Conservation (phyloP, 2,797 vertebrate species). For the Gymnocypris eckloni region DNA sequence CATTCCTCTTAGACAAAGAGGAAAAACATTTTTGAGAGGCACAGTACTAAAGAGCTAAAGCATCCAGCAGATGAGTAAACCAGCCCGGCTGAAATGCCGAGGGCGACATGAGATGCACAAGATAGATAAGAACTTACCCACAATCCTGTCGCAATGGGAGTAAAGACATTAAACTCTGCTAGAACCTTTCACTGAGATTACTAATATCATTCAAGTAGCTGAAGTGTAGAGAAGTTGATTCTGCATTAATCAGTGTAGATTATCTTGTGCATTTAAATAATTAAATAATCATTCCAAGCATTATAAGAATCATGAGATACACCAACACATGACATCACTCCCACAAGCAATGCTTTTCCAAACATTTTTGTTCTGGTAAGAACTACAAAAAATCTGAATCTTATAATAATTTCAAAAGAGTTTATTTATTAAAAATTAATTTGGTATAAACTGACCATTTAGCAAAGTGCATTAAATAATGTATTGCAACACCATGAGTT, state of each 20-base stretch:
- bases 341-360: background rate
- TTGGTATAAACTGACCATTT: background rate
- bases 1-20: constrained; percentile 44
- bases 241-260: background rate
- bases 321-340: background rate
- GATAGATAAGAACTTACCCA: constrained; percentile 26
- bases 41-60: constrained; percentile 22
- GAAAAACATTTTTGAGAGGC: background rate
- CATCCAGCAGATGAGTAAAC: constrained; percentile 34
- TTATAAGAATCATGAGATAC: background rate
- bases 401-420: background rate
- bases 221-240: background rate
- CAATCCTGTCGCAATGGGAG: background rate
- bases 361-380: background rate
- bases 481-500: background rate
- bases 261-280: background rate
- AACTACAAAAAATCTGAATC: background rate
- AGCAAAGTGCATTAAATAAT: background rate
- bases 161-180: background rate
- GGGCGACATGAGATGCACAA: constrained; percentile 26
- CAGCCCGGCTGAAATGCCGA: constrained; percentile 2
- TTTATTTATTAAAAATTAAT: background rate
- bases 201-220: background rate
- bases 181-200: background rate
- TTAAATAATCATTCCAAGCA: background rate